Percentiles rank a stretch among this genome's conserved stretches.
Evolutionary conservation across 2,888 invertebrate genomes (phyloP).

Genomic region (Beris morrisii): DNA sequence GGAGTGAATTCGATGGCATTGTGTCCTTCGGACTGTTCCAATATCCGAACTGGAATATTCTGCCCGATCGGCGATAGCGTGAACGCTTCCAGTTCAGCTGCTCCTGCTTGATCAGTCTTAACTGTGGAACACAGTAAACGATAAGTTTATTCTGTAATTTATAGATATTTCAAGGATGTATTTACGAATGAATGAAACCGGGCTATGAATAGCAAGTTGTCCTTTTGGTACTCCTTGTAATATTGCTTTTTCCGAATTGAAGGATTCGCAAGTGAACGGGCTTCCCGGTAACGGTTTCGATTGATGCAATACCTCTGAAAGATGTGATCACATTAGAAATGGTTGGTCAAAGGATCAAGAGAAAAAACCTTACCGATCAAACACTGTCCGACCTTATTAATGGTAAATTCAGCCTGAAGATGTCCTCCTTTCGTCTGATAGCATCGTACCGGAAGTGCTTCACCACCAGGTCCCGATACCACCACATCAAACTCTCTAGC

Average conservation of each 20-base stretch:
- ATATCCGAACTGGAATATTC: constrained; percentile 77
- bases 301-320: constrained; percentile 83
- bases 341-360: constrained; percentile 37
- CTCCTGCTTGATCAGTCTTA: constrained; percentile 78
- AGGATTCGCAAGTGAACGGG: constrained; percentile 91
- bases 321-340: constrained; percentile 14
- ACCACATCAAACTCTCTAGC: constrained; percentile 91
- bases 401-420: constrained; percentile 90
- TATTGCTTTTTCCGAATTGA: constrained; percentile 81
- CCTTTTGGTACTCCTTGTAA: constrained; percentile 75
- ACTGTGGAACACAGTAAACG: constrained; percentile 58
- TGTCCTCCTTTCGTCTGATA: constrained; percentile 96
- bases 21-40: constrained; percentile 67
- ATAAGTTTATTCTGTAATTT: too few relatives aligned
- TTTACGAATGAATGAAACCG: constrained; percentile 77
- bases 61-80: constrained; percentile 86
- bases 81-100: constrained; percentile 83
- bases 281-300: constrained; percentile 90
- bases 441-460: constrained; percentile 85
- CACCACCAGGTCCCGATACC: constrained; percentile 77
- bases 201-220: constrained; percentile 79
- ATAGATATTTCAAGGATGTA: constrained; percentile 31
- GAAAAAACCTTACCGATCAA: constrained; percentile 60
- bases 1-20: constrained; percentile 84
- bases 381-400: constrained; percentile 73